phyloP scores from a whole-genome alignment of 2,113 vertebrate species.

The Phasianus colchicus region DNA sequence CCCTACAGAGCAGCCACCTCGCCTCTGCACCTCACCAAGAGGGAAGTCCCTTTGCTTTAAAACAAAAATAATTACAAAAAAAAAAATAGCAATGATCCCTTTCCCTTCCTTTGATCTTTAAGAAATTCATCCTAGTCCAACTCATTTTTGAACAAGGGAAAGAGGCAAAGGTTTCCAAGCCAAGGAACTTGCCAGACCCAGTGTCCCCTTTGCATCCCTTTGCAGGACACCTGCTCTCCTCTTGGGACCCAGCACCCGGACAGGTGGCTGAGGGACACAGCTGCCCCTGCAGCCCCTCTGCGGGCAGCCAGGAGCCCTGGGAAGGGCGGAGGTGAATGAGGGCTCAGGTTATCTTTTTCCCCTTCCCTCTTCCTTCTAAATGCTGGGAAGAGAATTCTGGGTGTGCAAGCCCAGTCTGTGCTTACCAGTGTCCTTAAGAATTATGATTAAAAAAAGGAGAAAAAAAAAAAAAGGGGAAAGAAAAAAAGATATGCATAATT shows the following conservation, averaged over 20 bases:
- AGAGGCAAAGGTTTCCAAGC: neutral
- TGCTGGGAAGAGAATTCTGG: slow-evolving; percentile 3
- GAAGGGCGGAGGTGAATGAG: neutral
- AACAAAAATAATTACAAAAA: slow-evolving; percentile 13
- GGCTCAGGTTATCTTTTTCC: neutral
- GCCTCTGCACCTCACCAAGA: neutral
- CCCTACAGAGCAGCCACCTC: slow-evolving; percentile 2
- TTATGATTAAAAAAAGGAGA: neutral
- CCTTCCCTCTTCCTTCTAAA: neutral
- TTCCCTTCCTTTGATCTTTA: neutral
- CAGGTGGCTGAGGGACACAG: neutral
- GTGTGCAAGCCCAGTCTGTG: slow-evolving; percentile 27
- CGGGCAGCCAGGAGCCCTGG: neutral
- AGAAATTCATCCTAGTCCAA: slow-evolving; percentile 29
- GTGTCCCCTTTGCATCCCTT: neutral
- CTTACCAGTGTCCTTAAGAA: slow-evolving; percentile 52
- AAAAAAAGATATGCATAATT: slow-evolving; percentile 4
- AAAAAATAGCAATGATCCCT: neutral
- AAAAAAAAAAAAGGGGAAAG: neutral
- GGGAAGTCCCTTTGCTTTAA: slow-evolving; percentile 52
- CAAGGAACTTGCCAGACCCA: neutral
- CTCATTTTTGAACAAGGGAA: neutral
- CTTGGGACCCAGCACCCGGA: neutral
- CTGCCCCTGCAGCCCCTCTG: slow-evolving; percentile 12
- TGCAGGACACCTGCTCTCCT: neutral